Evolutionary conservation across 1,140 invertebrate species (phyloP).

Genomic region (Sarcophaga peregrina): DNA sequence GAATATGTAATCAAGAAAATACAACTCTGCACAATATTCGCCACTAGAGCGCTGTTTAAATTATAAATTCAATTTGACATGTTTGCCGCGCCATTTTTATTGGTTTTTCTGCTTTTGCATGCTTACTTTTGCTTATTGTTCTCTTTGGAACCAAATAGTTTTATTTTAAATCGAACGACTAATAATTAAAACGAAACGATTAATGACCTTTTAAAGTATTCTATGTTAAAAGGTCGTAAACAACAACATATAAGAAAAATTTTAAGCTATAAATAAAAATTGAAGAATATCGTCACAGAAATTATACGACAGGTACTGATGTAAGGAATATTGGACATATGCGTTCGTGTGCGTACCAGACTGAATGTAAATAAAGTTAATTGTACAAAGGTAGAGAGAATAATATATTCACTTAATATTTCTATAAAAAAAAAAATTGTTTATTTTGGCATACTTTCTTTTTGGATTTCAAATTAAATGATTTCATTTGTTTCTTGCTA

Average conservation of each 20-base stretch:
- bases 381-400: background rate
- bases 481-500: background rate
- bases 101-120: background rate
- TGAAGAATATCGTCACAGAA: background rate
- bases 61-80: background rate
- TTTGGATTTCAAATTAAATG: background rate
- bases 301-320: background rate
- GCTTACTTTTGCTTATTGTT: background rate
- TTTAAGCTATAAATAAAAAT: background rate
- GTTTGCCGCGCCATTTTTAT: constrained; percentile 5
- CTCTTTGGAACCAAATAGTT: background rate
- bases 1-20: background rate
- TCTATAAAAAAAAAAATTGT: background rate
- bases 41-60: background rate
- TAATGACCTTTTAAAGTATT: too few relatives aligned
- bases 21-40: background rate
- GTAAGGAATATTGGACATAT: background rate
- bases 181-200: too few relatives aligned
- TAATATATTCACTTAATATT: background rate
- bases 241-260: background rate
- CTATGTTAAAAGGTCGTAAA: too few relatives aligned
- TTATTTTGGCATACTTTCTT: background rate
- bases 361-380: background rate
- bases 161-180: background rate
- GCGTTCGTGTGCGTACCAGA: background rate